Conservation (phyloP, 2,797 vertebrate species). For the Buphagus erythrorhynchus region DNA sequence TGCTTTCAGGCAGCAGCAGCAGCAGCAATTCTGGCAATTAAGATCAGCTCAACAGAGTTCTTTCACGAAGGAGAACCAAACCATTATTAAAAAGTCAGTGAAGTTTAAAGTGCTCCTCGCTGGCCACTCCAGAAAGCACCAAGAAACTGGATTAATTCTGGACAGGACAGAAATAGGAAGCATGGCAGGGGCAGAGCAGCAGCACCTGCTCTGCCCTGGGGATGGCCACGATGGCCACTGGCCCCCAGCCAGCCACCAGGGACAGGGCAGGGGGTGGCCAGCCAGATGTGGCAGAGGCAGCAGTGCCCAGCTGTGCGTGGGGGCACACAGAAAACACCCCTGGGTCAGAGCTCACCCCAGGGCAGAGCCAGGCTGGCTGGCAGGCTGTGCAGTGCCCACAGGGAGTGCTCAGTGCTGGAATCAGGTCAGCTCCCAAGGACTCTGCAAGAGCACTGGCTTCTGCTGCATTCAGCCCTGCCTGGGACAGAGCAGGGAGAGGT, state of each 20-base stretch:
- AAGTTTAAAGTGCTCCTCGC: background rate
- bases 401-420: background rate
- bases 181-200: fast-evolving
- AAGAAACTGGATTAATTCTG: background rate
- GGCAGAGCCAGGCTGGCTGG: background rate
- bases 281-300: background rate
- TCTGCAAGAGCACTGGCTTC: background rate
- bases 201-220: background rate
- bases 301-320: background rate
- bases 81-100: background rate
- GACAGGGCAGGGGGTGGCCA: background rate
- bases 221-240: background rate
- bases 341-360: too few relatives aligned
- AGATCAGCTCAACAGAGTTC: background rate
- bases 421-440: background rate
- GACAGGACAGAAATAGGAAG: background rate
- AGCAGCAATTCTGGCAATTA: background rate
- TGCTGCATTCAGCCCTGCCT: background rate
- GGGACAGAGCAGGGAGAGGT: background rate
- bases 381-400: background rate
- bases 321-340: too few relatives aligned
- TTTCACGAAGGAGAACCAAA: background rate
- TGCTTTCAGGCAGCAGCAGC: background rate
- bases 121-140: background rate
- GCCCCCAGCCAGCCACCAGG: background rate